Evolutionary conservation across 2,888 invertebrate species (phyloP).

Genomic region (Ecliptopera silaceata): DNA sequence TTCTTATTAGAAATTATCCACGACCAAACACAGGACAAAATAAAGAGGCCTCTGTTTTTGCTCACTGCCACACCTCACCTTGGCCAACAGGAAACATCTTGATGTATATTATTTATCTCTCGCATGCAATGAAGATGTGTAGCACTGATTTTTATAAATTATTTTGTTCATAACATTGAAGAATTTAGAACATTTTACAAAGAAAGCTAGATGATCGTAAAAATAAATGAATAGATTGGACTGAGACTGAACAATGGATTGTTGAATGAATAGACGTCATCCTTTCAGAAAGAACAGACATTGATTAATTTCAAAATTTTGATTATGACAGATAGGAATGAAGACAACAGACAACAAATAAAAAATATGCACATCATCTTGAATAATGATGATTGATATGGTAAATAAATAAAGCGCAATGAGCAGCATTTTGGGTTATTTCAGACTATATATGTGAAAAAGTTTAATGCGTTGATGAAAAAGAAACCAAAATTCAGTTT

Average conservation of each 20-base stretch:
- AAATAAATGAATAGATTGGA: not conserved
- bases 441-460: no score
- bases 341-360: no score
- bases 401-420: no score
- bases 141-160: constrained; percentile 28
- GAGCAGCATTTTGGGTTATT: no score
- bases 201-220: constrained; percentile 28
- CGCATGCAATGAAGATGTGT: constrained; percentile 34
- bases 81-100: constrained; percentile 41
- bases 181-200: constrained; percentile 35
- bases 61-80: constrained; percentile 34
- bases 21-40: constrained; percentile 1
- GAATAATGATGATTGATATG: no score
- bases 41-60: constrained; percentile 5
- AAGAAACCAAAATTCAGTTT: no score
- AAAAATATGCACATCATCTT: no score
- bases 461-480: no score
- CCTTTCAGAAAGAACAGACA: not conserved
- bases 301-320: not conserved
- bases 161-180: constrained; percentile 34
- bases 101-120: constrained; percentile 34
- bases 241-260: constrained; percentile 9
- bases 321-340: constrained; percentile 11
- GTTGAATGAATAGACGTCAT: constrained; percentile 16
- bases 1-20: constrained; percentile 6